Evolutionary conservation across 2,888 invertebrate species (phyloP).

Genomic region (Agrochola circellaris): DNA sequence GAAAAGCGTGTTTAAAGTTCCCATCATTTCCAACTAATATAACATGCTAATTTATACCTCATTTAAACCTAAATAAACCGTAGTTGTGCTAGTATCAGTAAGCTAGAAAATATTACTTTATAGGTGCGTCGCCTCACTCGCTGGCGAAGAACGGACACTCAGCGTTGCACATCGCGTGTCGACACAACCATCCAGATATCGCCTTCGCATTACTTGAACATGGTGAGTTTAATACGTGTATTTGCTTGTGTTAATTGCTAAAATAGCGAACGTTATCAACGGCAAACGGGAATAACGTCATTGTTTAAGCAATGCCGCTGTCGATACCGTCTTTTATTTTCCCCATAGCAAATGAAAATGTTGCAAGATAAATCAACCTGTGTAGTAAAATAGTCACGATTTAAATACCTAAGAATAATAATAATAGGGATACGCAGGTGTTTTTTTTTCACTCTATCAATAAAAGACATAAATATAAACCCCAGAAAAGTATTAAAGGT

Average conservation of each 20-base stretch:
- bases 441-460: no score
- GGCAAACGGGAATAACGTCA: neutral
- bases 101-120: constrained; percentile 67
- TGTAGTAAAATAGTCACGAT: no score
- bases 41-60: neutral
- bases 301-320: neutral
- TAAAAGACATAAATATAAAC: no score
- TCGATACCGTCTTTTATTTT: neutral
- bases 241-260: neutral
- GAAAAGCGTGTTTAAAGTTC: no score
- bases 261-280: neutral
- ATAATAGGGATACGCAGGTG: no score
- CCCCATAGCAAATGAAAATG: neutral
- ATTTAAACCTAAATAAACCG: neutral
- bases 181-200: constrained; percentile 99
- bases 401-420: no score
- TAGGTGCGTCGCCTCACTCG: constrained; percentile 96
- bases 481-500: no score
- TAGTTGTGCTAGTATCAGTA: constrained; percentile 60
- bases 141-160: constrained; percentile 99
- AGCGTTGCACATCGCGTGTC: constrained; percentile 99
- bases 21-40: neutral
- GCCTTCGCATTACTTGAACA: constrained; percentile 98
- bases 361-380: neutral
- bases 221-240: constrained; percentile 84